Evolutionary conservation across 2,797 vertebrate species (phyloP).

Genomic region (Benthosema pterotum): DNA sequence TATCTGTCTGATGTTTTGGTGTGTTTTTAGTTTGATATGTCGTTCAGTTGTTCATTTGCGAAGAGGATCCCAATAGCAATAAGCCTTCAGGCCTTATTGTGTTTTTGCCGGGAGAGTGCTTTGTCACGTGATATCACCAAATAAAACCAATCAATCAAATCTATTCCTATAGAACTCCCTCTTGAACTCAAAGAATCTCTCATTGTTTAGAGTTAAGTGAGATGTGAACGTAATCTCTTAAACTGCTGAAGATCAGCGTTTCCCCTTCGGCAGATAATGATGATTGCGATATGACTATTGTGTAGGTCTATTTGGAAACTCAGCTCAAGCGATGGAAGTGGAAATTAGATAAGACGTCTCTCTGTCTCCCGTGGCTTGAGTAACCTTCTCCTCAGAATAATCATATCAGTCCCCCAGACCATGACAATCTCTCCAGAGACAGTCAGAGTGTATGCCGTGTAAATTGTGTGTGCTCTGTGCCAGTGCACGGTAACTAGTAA

Average conservation of each 20-base stretch:
- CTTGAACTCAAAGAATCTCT: not conserved
- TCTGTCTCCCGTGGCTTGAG: not conserved
- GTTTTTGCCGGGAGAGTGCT: too few species aligned
- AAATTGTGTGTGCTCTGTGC: not conserved
- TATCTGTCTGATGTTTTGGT: too few species aligned
- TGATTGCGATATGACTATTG: not conserved
- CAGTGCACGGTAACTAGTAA: not conserved
- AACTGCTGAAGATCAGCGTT: constrained; percentile 2
- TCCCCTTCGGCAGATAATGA: constrained; percentile 9
- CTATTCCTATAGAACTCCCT: not conserved
- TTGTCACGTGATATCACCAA: too few species aligned
- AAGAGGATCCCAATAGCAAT: too few species aligned
- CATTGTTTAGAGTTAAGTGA: not conserved
- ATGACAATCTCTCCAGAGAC: constrained; percentile 25
- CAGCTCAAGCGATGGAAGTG: constrained; percentile 2
- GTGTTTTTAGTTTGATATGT: too few species aligned
- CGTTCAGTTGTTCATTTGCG: too few species aligned
- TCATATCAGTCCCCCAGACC: constrained; percentile 22
- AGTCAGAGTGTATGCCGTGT: constrained; percentile 12
- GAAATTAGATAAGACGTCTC: constrained; percentile 22
- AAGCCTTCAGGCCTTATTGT: too few species aligned
- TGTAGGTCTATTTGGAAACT: constrained; percentile 23
- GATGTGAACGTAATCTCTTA: constrained; percentile 7
- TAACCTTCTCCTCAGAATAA: constrained; percentile 27
- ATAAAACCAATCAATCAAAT: too few species aligned